Base-by-base conservation (phyloP, 1,140 invertebrate species). In the Drosophila truncata region DNA sequence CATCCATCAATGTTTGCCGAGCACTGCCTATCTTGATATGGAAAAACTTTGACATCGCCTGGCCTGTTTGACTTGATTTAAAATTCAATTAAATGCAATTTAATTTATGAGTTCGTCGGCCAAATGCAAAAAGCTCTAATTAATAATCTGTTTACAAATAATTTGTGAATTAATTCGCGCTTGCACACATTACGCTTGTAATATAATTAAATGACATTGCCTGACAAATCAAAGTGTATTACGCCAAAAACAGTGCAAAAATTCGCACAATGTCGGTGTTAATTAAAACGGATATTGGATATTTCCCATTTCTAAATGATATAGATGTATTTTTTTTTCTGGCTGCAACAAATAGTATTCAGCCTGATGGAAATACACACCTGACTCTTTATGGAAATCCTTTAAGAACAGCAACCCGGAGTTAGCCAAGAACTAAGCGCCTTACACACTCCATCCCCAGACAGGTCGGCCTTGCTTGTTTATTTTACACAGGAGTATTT, bases 401-500 rank as follows among this genome's bases (percentile, higher is more conserved):
- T 66, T 55, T 80, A 69, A 80, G 54, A 59, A 49, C 27, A 39
- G 29, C 27, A n/a, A 14, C 31, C 1, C 33, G 52, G 42, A 25
- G 35, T 50, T 50, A 35, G 44, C 31, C n/a, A 39, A 31, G 39
- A 59, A 61, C 39, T 81, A 78, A 80, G 77, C 63, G 46, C 65
- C 64, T 69, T 65, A 66, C 58, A 73, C 44, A 70, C 57, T 41
- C 49, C 46, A 23, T 49, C 25, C 31, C 42, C 37, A n/a, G 33
- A 76, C 16, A 78, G 46, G 71, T 78, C 69, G 44, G 50, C 61
- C 46, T 52, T 41, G 66, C 61, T 90, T 88, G 69, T 88, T 88
- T 88, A 88, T 88, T 85, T 85, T 73, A 76, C 85, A 85, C 84
- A 74, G 72, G 84, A 90, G 84, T 84, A 70, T 79, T 71, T 90